Conservation (phyloP, 2,888 invertebrate species). For the Subacronicta megacephala region DNA sequence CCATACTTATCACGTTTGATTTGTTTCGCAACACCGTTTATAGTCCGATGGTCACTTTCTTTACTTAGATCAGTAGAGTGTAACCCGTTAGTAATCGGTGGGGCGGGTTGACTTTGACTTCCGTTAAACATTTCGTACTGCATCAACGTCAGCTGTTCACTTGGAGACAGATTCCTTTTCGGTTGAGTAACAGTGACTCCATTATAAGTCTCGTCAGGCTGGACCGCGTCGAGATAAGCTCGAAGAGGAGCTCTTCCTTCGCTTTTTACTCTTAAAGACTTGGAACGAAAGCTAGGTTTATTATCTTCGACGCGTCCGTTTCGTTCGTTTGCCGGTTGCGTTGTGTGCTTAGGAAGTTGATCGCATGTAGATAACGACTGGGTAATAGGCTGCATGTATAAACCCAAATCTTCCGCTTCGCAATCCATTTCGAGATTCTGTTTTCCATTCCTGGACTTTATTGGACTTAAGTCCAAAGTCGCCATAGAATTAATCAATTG, state of each 20-base stretch:
- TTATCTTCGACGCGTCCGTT: conserved; percentile 81
- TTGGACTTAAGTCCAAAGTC: conserved; percentile 81
- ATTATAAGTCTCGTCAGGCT: conserved; percentile 74
- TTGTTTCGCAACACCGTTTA: conserved; percentile 80
- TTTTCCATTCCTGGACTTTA: conserved; percentile 78
- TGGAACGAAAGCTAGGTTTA: conserved; percentile 87
- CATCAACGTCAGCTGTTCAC: conserved; percentile 87
- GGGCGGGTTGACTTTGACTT: conserved; percentile 71
- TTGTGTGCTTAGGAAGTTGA: conserved; percentile 82
- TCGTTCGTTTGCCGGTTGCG: conserved; percentile 77
- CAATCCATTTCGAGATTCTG: conserved; percentile 75
- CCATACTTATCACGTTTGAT: conserved; percentile 85
- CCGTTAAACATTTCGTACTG: conserved; percentile 83
- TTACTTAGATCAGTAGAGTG: conserved; percentile 75
- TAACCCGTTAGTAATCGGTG: conserved; percentile 74
- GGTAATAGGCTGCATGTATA: conserved; percentile 84
- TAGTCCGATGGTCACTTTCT: conserved; percentile 87
- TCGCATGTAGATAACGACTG: conserved; percentile 85
- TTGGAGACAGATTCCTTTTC: conserved; percentile 87
- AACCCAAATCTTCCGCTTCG: conserved; percentile 84
- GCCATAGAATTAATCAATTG: conserved; percentile 86
- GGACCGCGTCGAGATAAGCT: conserved; percentile 77
- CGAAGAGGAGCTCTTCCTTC: conserved; percentile 85
- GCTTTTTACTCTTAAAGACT: conserved; percentile 87
- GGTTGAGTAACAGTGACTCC: conserved; percentile 88